Evolutionary conservation across 2,888 invertebrate species (phyloP).

Genomic region (Monoplex corrugatus): DNA sequence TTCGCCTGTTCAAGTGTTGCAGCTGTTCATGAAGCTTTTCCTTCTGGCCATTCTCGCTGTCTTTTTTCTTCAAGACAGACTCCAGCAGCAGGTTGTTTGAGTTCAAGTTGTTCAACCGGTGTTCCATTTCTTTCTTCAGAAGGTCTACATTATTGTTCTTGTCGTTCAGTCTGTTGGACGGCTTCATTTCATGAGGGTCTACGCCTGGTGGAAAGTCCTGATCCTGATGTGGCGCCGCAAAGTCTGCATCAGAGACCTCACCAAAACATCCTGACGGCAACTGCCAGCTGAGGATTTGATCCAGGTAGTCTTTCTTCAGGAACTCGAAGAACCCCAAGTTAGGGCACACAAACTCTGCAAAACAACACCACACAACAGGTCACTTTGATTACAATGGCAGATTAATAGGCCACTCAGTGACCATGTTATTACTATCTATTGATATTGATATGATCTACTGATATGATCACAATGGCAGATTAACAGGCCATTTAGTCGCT

Average conservation of each 20-base stretch:
- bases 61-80: background rate
- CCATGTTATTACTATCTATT: no score
- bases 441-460: no score
- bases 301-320: constrained; percentile 74
- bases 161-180: background rate
- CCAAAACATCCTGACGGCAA: constrained; percentile 77
- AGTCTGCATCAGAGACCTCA: constrained; percentile 42
- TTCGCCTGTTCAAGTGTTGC: background rate
- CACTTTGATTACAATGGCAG: no score
- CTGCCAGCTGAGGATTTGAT: constrained; percentile 78
- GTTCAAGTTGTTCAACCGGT: constrained; percentile 13
- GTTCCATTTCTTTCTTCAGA: constrained; percentile 22
- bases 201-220: background rate
- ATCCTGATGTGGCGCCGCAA: background rate
- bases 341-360: constrained; percentile 80
- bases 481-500: no score
- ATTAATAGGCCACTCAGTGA: no score
- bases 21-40: background rate
- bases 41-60: background rate
- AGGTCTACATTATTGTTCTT: background rate
- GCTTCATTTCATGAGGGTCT: background rate
- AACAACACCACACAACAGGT: no score
- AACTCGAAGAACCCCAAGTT: constrained; percentile 78
- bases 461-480: no score
- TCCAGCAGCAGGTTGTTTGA: background rate